Percentiles rank a stretch among this genome's conserved stretches.
Evolutionary conservation across 2,797 vertebrate genomes (phyloP).

Genomic region (Stomatorhinus walkeri): DNA sequence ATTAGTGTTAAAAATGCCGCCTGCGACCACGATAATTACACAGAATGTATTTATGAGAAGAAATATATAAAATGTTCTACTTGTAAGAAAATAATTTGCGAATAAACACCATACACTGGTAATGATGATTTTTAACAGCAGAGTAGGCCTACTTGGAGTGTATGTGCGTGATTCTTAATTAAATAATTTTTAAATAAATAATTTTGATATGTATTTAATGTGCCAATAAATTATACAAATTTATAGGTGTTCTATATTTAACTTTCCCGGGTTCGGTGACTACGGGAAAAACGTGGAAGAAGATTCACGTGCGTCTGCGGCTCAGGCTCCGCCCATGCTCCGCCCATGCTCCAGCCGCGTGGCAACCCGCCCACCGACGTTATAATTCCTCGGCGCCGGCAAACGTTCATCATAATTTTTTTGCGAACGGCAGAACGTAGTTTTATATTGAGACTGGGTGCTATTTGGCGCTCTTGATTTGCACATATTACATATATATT

Average conservation of each 20-base stretch:
- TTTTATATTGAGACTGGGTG: neutral
- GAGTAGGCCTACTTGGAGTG: neutral
- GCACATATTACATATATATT: neutral
- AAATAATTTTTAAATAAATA: neutral
- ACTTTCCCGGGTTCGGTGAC: neutral
- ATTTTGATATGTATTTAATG: neutral
- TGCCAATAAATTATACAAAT: neutral
- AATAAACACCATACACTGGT: neutral
- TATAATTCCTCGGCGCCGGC: constrained; percentile 7
- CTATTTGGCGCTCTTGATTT: neutral
- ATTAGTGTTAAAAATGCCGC: neutral
- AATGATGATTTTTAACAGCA: neutral
- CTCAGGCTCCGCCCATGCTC: neutral
- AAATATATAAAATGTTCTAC: neutral
- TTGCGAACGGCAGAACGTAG: neutral
- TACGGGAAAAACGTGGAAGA: neutral
- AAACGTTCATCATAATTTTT: neutral
- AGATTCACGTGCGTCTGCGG: neutral
- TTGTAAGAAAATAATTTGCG: neutral
- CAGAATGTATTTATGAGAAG: neutral
- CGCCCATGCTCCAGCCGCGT: neutral
- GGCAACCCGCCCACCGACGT: neutral
- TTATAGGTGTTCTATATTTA: neutral
- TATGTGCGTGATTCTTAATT: neutral
- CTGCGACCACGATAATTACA: neutral